These are phyloP conservation scores for Meloidogyne exigua DNA, from an alignment of 1,140 invertebrate genomes.

Conservation along the genomic window DNA sequence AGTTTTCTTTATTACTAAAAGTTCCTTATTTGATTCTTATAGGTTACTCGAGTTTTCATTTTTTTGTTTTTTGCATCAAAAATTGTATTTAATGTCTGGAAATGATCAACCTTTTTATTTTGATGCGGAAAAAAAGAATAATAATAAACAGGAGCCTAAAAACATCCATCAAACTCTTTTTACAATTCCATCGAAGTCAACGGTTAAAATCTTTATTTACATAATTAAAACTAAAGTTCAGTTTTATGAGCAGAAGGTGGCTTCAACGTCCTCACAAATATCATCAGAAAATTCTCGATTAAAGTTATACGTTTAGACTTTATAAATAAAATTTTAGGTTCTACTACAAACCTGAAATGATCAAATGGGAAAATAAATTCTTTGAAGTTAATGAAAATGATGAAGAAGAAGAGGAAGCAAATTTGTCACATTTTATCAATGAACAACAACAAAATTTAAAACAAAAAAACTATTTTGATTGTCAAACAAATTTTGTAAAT, in stretches of 20 bases:
- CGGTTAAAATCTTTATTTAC: background rate
- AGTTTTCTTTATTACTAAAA: too few relatives aligned
- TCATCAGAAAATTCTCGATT: background rate
- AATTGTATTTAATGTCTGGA: too few relatives aligned
- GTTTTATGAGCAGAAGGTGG: background rate
- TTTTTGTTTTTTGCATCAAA: too few relatives aligned
- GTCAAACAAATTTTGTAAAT: conserved; percentile 20
- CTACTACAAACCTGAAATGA: conserved; percentile 15
- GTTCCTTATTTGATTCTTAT: too few relatives aligned
- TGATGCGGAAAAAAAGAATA: background rate
- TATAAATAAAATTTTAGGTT: conserved; percentile 12
- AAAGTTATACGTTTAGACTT: background rate
- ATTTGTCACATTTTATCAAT: conserved; percentile 3
- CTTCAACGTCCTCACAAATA: background rate
- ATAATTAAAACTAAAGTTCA: background rate
- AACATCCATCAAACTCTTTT: conserved; percentile 13
- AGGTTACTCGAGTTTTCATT: too few relatives aligned
- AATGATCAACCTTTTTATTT: too few relatives aligned
- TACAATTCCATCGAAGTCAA: background rate
- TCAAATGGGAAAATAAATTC: conserved; percentile 17
- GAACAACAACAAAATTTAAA: conserved; percentile 26
- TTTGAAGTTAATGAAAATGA: conserved; percentile 21
- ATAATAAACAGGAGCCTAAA: background rate
- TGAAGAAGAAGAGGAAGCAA: conserved; percentile 16
- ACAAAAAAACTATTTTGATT: conserved; percentile 31